Conservation (phyloP, 1,140 invertebrate genomes). For the Pseudobourletiella spinata region DNA sequence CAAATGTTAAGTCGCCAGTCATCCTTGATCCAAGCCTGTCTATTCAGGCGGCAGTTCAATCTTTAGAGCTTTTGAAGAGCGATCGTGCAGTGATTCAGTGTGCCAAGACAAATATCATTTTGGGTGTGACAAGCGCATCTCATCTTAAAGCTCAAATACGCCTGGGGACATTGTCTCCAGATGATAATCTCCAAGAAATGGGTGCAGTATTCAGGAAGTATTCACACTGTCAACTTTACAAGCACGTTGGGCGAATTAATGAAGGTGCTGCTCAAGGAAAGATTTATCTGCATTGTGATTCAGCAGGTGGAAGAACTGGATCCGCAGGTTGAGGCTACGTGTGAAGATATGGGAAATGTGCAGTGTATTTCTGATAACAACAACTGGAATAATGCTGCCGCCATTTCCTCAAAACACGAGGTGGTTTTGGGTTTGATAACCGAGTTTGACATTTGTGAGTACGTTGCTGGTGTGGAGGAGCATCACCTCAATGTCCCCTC, state of each 20-base stretch:
- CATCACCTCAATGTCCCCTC: neutral
- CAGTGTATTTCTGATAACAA: too few relatives aligned
- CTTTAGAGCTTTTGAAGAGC: too few relatives aligned
- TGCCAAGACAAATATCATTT: neutral
- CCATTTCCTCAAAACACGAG: too few relatives aligned
- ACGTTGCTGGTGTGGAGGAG: neutral
- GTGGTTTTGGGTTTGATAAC: neutral
- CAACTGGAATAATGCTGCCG: too few relatives aligned
- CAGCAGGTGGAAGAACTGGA: neutral
- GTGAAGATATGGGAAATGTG: too few relatives aligned
- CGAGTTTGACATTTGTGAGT: neutral
- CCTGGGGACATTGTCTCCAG: neutral
- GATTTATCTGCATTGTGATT: neutral
- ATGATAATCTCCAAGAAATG: neutral
- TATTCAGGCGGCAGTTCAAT: too few relatives aligned
- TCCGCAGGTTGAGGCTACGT: too few relatives aligned
- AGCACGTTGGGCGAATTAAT: neutral
- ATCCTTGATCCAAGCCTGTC: too few relatives aligned
- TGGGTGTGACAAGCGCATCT: neutral
- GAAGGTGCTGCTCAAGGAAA: neutral
- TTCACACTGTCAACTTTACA: neutral
- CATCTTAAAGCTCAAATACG: neutral
- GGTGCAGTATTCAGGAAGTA: neutral
- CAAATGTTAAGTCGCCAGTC: too few relatives aligned
- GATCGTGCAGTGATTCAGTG: too few relatives aligned